Evolutionary conservation across 2,888 invertebrate species (phyloP).

Genomic region (Ophonus ardosiacus): DNA sequence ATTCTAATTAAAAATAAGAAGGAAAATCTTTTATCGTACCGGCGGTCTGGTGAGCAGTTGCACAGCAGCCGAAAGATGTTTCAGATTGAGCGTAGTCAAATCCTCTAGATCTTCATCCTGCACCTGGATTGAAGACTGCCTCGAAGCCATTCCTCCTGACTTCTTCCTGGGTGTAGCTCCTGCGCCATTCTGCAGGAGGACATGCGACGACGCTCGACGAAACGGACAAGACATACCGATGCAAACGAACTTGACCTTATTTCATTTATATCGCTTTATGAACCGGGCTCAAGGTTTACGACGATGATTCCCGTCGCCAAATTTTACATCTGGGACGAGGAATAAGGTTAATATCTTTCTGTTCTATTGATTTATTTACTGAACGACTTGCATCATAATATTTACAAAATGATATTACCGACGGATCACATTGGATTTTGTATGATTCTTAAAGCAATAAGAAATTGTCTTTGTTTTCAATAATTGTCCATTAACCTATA

Average conservation of each 20-base stretch:
- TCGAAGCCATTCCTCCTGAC: constrained; percentile 76
- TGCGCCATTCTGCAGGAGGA: constrained; percentile 77
- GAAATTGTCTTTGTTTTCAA: constrained; percentile 5
- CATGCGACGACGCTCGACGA: constrained; percentile 78
- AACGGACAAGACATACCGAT: constrained; percentile 76
- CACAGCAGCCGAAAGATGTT: constrained; percentile 89
- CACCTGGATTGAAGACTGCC: constrained; percentile 83
- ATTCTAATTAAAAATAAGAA: background rate
- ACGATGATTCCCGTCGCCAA: background rate
- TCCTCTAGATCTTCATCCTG: constrained; percentile 81
- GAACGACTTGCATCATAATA: constrained; percentile 9
- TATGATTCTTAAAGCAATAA: background rate
- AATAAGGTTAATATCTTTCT: constrained; percentile 17
- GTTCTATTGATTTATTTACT: constrained; percentile 11
- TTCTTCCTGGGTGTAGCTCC: constrained; percentile 74
- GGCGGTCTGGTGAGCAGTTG: constrained; percentile 89
- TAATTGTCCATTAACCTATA: background rate
- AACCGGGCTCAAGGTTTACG: constrained; percentile 2
- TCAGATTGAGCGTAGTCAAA: constrained; percentile 84
- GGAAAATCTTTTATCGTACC: constrained; percentile 77
- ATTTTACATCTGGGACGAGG: constrained; percentile 16
- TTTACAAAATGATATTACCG: background rate
- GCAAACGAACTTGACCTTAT: constrained; percentile 63
- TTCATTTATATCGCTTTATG: constrained; percentile 64
- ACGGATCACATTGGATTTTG: background rate